Evolutionary conservation across 1,140 invertebrate species (phyloP).

Genomic region (Trachelipus rathkii): DNA sequence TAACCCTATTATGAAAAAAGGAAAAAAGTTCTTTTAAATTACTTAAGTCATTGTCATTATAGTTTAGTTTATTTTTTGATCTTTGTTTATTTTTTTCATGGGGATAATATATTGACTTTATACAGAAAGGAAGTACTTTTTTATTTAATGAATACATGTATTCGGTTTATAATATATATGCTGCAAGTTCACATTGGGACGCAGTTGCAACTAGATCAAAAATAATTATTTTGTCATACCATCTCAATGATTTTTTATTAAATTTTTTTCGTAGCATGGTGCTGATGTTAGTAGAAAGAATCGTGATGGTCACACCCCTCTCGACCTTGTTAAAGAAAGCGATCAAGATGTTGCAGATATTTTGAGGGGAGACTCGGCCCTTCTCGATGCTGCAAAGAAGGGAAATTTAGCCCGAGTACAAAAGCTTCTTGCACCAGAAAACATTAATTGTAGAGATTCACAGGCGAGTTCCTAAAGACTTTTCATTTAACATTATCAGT

Average conservation of each 20-base stretch:
- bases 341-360: constrained; percentile 93
- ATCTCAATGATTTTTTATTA: neutral
- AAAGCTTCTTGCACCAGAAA: constrained; percentile 80
- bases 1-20: too few relatives aligned
- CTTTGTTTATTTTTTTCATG: too few relatives aligned
- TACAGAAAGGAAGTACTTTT: too few relatives aligned
- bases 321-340: constrained; percentile 84
- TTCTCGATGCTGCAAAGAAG: constrained; percentile 91
- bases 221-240: neutral
- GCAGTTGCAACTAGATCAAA: neutral
- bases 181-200: too few relatives aligned
- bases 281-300: constrained; percentile 92
- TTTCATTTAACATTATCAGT: neutral
- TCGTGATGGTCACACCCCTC: constrained; percentile 83
- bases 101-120: too few relatives aligned
- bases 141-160: too few relatives aligned
- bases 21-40: too few relatives aligned
- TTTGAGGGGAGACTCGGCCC: constrained; percentile 80
- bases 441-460: constrained; percentile 92
- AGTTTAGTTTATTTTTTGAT: too few relatives aligned
- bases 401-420: constrained; percentile 84
- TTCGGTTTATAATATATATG: too few relatives aligned
- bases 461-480: constrained; percentile 72
- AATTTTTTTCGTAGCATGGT: constrained; percentile 71
- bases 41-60: too few relatives aligned